Conservation (phyloP, 2,797 vertebrate species). For the Stomatorhinus walkeri region DNA sequence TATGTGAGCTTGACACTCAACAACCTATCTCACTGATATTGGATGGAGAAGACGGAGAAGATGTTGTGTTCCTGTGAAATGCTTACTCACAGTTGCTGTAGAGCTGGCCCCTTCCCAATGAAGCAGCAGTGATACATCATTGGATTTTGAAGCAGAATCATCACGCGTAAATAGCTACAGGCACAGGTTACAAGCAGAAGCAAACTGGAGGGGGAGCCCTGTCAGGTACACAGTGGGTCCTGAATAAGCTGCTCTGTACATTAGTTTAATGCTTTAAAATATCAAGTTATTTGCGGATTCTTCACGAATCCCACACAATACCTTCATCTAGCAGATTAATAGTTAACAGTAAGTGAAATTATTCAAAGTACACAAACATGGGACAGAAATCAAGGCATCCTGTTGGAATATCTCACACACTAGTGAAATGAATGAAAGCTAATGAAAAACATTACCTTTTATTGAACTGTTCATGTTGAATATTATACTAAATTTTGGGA, state of each 20-base stretch:
- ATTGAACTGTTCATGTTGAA: background rate
- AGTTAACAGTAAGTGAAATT: background rate
- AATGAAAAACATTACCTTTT: background rate
- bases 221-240: background rate
- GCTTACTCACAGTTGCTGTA: background rate
- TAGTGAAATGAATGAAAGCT: background rate
- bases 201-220: background rate
- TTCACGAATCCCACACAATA: background rate
- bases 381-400: background rate
- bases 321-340: background rate
- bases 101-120: background rate
- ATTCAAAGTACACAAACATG: background rate
- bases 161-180: background rate
- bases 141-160: background rate
- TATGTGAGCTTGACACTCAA: background rate
- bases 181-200: background rate
- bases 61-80: background rate
- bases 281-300: background rate
- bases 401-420: background rate
- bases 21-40: background rate
- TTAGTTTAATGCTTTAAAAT: background rate
- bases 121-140: background rate
- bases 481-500: background rate
- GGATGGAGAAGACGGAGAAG: background rate
- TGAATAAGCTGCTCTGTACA: background rate